phyloP scores from a whole-genome alignment of 2,888 invertebrate species.

The Autographa pulchrina region DNA sequence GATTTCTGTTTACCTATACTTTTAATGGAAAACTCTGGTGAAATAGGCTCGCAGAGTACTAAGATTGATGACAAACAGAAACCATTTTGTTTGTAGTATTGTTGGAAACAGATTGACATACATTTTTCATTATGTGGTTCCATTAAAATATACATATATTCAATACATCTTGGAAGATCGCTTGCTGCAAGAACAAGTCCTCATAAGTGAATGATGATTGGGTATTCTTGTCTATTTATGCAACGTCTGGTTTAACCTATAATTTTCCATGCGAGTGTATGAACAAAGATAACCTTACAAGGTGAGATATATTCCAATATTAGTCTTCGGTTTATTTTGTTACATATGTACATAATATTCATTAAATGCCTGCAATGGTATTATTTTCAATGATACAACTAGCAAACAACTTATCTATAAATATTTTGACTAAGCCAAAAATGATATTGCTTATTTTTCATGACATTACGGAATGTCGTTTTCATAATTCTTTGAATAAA shows the following conservation, averaged over 20 bases:
- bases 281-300: constrained; percentile 1
- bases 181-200: too few relatives aligned
- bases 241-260: neutral
- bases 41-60: too few relatives aligned
- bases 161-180: too few relatives aligned
- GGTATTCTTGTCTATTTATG: neutral
- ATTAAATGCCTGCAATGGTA: neutral
- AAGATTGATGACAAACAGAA: too few relatives aligned
- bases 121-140: too few relatives aligned
- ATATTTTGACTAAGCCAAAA: neutral
- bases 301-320: neutral
- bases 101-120: too few relatives aligned
- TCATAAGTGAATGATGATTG: neutral
- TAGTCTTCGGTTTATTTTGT: neutral
- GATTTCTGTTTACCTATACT: neutral
- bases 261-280: neutral
- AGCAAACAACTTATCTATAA: neutral
- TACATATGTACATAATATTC: neutral
- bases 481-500: neutral
- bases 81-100: too few relatives aligned
- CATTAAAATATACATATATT: too few relatives aligned
- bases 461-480: neutral
- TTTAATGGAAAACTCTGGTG: too few relatives aligned
- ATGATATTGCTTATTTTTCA: neutral
- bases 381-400: neutral